Conservation (phyloP, 2,797 vertebrate genomes). For the Uromys caudimaculatus region DNA sequence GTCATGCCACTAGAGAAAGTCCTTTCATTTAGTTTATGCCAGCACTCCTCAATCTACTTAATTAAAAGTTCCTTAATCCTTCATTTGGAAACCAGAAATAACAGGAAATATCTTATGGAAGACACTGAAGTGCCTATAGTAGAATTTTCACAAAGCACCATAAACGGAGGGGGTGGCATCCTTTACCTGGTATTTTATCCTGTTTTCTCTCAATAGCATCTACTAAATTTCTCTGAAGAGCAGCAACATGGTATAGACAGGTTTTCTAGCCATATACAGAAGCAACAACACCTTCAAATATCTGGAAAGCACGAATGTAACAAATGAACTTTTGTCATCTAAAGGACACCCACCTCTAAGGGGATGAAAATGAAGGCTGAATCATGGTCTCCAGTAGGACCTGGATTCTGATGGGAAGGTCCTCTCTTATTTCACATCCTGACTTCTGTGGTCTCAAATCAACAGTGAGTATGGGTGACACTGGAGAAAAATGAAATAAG, state of each 20-base stretch:
- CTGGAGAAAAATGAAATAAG: not conserved
- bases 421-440: not conserved
- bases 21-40: slow-evolving; percentile 7
- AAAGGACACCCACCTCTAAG: not conserved
- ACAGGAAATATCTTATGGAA: not conserved
- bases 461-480: not conserved
- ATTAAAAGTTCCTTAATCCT: not conserved
- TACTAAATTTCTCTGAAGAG: slow-evolving; percentile 45
- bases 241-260: not conserved
- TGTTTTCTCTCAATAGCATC: slow-evolving; percentile 18
- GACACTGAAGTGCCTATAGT: not conserved
- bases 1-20: not conserved
- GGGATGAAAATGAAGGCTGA: not conserved
- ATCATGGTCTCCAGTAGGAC: not conserved
- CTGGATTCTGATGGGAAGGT: not conserved
- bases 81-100: not conserved
- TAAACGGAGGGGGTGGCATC: not conserved
- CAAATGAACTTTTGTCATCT: slow-evolving; percentile 13
- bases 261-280: not conserved
- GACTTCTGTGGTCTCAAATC: not conserved
- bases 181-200: not conserved
- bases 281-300: slow-evolving; percentile 33
- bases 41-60: not conserved
- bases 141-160: slow-evolving; percentile 21
- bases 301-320: not conserved